phyloP scores from a whole-genome alignment of 2,888 invertebrate species.

The Heliconius hortense region DNA sequence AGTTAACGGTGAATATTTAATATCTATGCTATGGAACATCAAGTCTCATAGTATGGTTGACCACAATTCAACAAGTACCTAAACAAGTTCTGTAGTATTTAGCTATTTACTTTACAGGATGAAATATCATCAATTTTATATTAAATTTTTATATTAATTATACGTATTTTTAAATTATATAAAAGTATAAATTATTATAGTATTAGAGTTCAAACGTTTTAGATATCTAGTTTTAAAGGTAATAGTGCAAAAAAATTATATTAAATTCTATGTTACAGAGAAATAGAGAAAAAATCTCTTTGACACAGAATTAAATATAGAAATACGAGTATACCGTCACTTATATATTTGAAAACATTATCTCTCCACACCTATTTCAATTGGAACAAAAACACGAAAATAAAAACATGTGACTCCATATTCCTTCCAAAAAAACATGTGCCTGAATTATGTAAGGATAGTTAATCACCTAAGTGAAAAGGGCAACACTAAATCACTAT shows the following conservation, averaged over 20 bases:
- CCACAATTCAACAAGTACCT: no score
- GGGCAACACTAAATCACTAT: constrained; percentile 4
- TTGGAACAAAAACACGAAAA: neutral
- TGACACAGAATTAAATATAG: no score
- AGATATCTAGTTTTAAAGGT: neutral
- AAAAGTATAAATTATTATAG: no score
- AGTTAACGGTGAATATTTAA: constrained; percentile 21
- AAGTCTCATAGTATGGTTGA: no score
- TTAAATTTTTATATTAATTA: neutral
- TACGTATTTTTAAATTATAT: neutral
- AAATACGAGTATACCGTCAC: no score
- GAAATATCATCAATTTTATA: neutral
- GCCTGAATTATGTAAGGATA: constrained; percentile 1
- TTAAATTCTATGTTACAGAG: no score
- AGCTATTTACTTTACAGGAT: neutral
- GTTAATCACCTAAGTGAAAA: constrained; percentile 19
- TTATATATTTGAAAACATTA: no score
- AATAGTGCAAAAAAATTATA: neutral
- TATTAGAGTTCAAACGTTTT: neutral
- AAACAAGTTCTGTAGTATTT: constrained; percentile 3
- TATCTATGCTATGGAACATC: neutral
- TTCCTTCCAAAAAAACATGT: neutral
- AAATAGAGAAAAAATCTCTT: no score
- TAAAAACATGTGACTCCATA: neutral
- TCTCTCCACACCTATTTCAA: no score